Percentiles rank a stretch among this genome's conserved stretches.
Conservation (phyloP, 2,113 vertebrate genomes). For the Peromyscus maniculatus region DNA sequence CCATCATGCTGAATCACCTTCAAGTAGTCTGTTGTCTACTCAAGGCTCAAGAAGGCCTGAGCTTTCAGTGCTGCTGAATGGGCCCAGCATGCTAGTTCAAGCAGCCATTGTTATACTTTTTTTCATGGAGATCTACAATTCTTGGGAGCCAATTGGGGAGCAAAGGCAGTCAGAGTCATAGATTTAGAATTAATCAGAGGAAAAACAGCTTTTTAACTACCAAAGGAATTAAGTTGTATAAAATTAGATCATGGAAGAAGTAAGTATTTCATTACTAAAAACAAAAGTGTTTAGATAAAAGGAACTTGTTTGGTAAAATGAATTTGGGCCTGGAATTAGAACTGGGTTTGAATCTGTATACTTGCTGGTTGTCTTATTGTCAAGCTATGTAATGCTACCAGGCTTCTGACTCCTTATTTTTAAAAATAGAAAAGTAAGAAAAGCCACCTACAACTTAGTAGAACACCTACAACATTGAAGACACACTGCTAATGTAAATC, state of each 20-base stretch:
- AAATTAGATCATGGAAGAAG: neutral
- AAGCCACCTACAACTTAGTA: neutral
- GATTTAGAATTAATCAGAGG: neutral
- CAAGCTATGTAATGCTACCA: neutral
- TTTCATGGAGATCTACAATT: neutral
- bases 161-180: neutral
- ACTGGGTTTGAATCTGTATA: neutral
- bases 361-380: neutral
- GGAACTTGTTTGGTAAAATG: neutral
- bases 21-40: neutral
- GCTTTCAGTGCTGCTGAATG: neutral
- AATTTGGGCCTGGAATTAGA: neutral
- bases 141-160: neutral
- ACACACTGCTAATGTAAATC: neutral
- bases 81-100: neutral
- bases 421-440: constrained; percentile 14
- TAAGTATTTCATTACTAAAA: neutral
- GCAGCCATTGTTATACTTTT: neutral
- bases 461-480: neutral
- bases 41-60: neutral
- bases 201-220: neutral
- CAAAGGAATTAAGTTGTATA: neutral
- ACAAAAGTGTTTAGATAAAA: neutral
- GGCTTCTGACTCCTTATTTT: neutral
- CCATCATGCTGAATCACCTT: neutral